Evolutionary conservation across 2,888 invertebrate genomes (phyloP).

Genomic region (Alviniconcha strummeri): DNA sequence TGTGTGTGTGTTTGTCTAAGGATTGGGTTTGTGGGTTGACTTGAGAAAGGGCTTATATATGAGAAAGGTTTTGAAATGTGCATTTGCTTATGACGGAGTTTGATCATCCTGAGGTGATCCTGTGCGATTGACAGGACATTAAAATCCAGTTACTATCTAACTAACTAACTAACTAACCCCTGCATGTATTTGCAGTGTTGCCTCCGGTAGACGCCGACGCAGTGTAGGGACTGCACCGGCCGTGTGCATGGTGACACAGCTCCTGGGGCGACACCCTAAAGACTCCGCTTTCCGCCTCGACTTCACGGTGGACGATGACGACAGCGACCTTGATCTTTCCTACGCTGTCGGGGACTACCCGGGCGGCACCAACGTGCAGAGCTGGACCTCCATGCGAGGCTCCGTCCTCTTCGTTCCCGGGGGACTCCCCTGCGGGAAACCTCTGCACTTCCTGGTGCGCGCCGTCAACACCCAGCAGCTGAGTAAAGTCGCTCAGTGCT

Average conservation of each 20-base stretch:
- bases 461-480: conserved; percentile 56
- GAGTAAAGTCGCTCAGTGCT: conserved; percentile 46
- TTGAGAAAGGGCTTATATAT: too few species aligned
- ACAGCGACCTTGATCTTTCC: conserved; percentile 19
- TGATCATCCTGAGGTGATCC: too few species aligned
- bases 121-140: too few species aligned
- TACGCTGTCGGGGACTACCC: conserved; percentile 28
- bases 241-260: conserved; percentile 19
- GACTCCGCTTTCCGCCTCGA: conserved; percentile 18
- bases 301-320: background rate
- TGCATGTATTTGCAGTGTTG: too few species aligned
- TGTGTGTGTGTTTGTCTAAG: too few species aligned
- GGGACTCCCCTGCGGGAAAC: conserved; percentile 49
- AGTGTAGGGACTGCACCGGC: background rate
- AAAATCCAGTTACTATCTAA: too few species aligned
- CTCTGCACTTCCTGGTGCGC: conserved; percentile 57
- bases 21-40: too few species aligned
- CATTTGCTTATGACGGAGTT: too few species aligned
- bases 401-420: conserved; percentile 45
- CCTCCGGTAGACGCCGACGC: background rate
- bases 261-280: conserved; percentile 16
- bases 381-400: conserved; percentile 22
- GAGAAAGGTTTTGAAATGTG: too few species aligned
- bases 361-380: conserved; percentile 19
- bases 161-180: too few species aligned